phyloP scores from a whole-genome alignment of 2,888 invertebrate species.

The Alsophila aescularia region DNA sequence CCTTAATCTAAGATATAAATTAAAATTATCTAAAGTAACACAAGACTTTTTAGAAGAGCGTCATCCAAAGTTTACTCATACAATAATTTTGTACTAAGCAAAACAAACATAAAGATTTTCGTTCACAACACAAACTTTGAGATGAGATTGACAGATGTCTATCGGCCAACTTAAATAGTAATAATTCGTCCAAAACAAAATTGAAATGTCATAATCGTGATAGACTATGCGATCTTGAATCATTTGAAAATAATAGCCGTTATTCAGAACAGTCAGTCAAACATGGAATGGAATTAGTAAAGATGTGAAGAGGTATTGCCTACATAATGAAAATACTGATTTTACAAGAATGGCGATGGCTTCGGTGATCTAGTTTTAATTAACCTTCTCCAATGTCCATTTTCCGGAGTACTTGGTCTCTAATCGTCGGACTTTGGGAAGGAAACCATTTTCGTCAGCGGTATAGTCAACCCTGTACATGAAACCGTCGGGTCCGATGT shows the following conservation, averaged over 20 bases:
- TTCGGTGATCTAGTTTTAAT: slow-evolving; percentile 47
- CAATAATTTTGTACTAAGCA: slow-evolving; percentile 58
- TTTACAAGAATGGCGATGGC: slow-evolving; percentile 50
- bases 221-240: slow-evolving; percentile 53
- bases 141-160: slow-evolving; percentile 43
- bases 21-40: slow-evolving; percentile 67
- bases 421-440: slow-evolving; percentile 73
- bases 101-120: slow-evolving; percentile 40
- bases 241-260: slow-evolving; percentile 46
- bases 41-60: slow-evolving; percentile 46
- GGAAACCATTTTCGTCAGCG: slow-evolving; percentile 81
- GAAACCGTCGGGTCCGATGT: slow-evolving; percentile 81
- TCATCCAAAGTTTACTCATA: slow-evolving; percentile 41
- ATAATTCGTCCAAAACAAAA: slow-evolving; percentile 46
- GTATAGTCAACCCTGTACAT: slow-evolving; percentile 82
- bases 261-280: slow-evolving; percentile 53
- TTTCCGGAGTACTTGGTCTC: slow-evolving; percentile 80
- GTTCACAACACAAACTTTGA: slow-evolving; percentile 35
- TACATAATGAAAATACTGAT: slow-evolving; percentile 76
- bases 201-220: slow-evolving; percentile 70
- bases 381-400: slow-evolving; percentile 77
- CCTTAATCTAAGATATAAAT: slow-evolving; percentile 76
- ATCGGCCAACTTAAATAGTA: slow-evolving; percentile 36
- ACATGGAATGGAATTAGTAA: slow-evolving; percentile 25
- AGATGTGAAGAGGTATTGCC: slow-evolving; percentile 43